These are phyloP conservation scores for Sycon ciliatum DNA, from an alignment of 37 sponge, comb jelly and placozoan species.

Conservation along the genomic window DNA sequence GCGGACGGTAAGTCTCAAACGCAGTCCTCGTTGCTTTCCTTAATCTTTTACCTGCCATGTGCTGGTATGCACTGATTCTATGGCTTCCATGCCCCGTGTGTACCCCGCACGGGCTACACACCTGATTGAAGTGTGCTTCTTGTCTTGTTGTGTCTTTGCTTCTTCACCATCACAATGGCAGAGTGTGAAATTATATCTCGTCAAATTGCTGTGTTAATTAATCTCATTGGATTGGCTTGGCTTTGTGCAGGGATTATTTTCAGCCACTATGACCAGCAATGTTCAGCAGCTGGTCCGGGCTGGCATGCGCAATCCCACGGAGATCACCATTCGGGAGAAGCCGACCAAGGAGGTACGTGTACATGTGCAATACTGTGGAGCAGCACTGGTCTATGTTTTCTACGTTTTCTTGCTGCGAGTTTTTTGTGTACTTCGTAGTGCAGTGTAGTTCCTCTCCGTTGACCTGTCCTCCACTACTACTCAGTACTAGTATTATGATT, in stretches of 20 bases:
- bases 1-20: conserved; percentile 57
- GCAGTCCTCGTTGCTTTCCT: no score
- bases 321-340: conserved; percentile 54
- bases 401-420: no score
- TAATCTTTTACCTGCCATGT: no score
- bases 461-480: no score
- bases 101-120: not conserved
- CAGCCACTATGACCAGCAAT: conserved; percentile 85
- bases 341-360: no score
- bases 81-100: no score
- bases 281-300: conserved; percentile 76
- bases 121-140: not conserved
- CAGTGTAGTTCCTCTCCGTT: no score
- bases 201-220: not conserved
- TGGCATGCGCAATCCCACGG: conserved; percentile 83
- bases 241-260: conserved; percentile 68
- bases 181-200: not conserved
- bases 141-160: not conserved
- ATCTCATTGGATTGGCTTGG: not conserved
- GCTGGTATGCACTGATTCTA: no score
- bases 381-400: no score
- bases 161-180: not conserved
- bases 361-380: no score
- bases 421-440: no score
- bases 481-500: no score